Base-by-base conservation (phyloP, 2,797 vertebrate genomes). In the Malurus leucopterus region DNA sequence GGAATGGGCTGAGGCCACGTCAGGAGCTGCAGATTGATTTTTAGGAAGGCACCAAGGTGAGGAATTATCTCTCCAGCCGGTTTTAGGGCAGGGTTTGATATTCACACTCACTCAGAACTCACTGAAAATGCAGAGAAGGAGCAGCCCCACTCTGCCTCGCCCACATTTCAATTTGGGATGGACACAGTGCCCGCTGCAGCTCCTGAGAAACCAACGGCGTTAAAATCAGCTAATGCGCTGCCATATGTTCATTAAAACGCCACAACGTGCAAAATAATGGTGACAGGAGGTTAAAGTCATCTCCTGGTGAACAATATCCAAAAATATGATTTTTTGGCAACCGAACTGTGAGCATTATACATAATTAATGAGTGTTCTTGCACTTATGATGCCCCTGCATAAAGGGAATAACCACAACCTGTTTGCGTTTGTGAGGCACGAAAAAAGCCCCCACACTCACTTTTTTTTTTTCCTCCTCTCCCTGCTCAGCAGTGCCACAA, bases 191-290 rank as follows among this genome's bases (percentile, higher is more conserved):
- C 91, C 53, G 29, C 83, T 80, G 93, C 32, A 95, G 93, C 89
- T 65, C 64, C 86, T 11, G 77, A 90, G 90, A 95, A 97, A 95
- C 63, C 94, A 95, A 10, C 93, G 75, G 68, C 64, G 81, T 74
- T 90, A 76, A 77, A 95, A 94, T 84, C 91, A 97, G 95, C 94
- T 93, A 81, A 79, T 78, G 91, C 34, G 88, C 77, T 91, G 93
- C 97, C 95, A 93, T 96, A 97, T 96, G 97, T 88, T 96, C 96
- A 95, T 93, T 95, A 93, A 96, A 96, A 84, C 63, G 17, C 91
- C 76, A 91, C 90, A 23, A 76, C 27, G 83, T 68, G 92, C 89
- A 95, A 91, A 96, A 95, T 89, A 86, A 96, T 10, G 53, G 94
- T 92, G 96, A 95, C 95, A 97, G 90, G 65, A 92, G 96, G 95